Evolutionary conservation across 2,888 invertebrate species (phyloP), one percentile per base, ranked within the genome.

Genomic region (Chorisops tibialis): DNA sequence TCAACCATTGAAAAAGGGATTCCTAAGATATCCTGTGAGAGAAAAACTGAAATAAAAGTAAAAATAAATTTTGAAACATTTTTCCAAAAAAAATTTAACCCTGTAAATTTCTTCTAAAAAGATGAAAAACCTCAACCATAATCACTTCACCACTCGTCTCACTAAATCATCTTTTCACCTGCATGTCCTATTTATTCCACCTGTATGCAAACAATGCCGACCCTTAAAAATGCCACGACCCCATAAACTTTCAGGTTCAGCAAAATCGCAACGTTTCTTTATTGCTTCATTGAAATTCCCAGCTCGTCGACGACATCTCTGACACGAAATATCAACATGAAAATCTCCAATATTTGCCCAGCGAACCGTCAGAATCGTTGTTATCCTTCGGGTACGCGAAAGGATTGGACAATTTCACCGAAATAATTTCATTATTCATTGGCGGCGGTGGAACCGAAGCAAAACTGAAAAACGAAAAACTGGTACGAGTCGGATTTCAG

Each of bases 291-390:
- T 59, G 47, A 49, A 48, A 59, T 59, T 59, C 59, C 39, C 59
- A 38, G 49, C 16, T 59, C 45, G 59, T 59, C 48, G 48, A 45
- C 48, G 59, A 59, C 48, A 38, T 59, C 45, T 59, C 45, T 59
- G 59, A 59, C 59, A 59, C 59, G 59, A 59, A 59, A 59, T 59
- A 59, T 59, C 59, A 59, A 59, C 59, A 59, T 48, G 49, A 59
- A 59, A 59, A 48, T 49, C 47, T 48, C 49, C 59, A 59, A 59
- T 59, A 59, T 59, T 59, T 59, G 59, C 45, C 45, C 45, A 59
- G 45, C 59, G 49, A 41, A 18, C 14, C 48, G 47, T 59, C 39
- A 37, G 47, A 47, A 37, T 38, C 59, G 49, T 30, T 30, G 30
- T 30, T 48, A 21, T 48, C 48, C 47, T 37, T 38, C 30, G 49